Percentiles rank a stretch among this genome's conserved stretches.
Conservation (phyloP, 2,888 invertebrate genomes). For the Cryptocephalus primarius region DNA sequence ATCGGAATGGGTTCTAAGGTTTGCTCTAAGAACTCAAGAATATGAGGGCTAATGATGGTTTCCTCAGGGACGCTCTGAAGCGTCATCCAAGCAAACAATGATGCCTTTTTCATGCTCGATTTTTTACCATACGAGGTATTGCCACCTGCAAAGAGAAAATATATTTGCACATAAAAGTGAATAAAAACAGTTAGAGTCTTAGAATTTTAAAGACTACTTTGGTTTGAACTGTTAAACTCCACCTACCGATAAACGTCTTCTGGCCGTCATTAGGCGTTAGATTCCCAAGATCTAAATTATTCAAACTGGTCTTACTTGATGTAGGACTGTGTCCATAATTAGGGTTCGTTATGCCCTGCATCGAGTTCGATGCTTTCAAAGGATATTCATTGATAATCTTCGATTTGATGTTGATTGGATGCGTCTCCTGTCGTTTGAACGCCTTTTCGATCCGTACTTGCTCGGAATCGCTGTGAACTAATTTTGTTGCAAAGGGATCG, state of each 20-base stretch:
- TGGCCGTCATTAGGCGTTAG: conserved; percentile 19
- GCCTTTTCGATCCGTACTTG: conserved; percentile 33
- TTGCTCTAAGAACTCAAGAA: conserved; percentile 94
- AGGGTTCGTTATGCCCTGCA: conserved; percentile 36
- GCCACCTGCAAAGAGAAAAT: not conserved
- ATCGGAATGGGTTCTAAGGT: conserved; percentile 87
- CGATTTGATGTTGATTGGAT: conserved; percentile 17
- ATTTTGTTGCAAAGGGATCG: conserved; percentile 7
- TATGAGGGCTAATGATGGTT: conserved; percentile 93
- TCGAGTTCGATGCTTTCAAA: conserved; percentile 21
- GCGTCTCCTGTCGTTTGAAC: conserved; percentile 29
- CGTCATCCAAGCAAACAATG: conserved; percentile 90
- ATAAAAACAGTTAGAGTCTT: too few relatives aligned
- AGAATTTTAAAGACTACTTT: too few relatives aligned
- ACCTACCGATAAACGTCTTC: conserved; percentile 9
- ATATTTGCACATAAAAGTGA: not conserved
- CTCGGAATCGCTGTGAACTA: conserved; percentile 22
- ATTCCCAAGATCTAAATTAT: conserved; percentile 22
- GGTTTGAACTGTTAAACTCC: too few relatives aligned
- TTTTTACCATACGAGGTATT: conserved; percentile 9
- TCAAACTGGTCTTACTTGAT: conserved; percentile 25
- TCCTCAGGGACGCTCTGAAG: conserved; percentile 95
- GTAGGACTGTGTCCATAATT: conserved; percentile 32
- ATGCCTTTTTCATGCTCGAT: conserved; percentile 69
- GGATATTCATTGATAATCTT: conserved; percentile 11